These are phyloP conservation scores for Scaptomyza flava DNA, from an alignment of 2,888 invertebrate genomes.

Conservation along the genomic window DNA sequence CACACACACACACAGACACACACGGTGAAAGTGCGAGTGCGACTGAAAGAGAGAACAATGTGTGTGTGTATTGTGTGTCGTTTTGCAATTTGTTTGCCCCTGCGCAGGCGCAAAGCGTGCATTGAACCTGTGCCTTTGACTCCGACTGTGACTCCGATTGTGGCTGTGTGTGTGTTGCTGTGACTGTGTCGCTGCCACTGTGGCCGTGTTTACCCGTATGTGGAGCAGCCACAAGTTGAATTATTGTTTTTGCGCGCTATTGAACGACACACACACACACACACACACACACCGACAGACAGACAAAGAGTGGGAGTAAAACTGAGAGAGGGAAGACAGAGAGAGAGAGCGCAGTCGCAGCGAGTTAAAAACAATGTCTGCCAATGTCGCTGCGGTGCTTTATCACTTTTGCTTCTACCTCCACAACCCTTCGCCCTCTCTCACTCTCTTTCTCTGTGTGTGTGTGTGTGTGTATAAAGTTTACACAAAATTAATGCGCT, in stretches of 20 bases:
- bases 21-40: constrained; percentile 19
- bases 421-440: background rate
- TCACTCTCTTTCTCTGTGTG: constrained; percentile 8
- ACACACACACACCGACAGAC: background rate
- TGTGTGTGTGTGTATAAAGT: constrained; percentile 61
- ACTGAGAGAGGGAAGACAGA: background rate
- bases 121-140: constrained; percentile 68
- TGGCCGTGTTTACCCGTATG: constrained; percentile 44
- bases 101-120: constrained; percentile 80
- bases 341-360: constrained; percentile 65
- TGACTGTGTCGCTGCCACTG: constrained; percentile 8
- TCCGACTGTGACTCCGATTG: background rate
- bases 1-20: background rate
- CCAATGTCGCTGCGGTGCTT: constrained; percentile 76
- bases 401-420: constrained; percentile 64
- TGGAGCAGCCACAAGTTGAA: constrained; percentile 78
- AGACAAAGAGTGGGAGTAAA: background rate
- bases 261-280: background rate
- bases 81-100: constrained; percentile 69
- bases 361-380: constrained; percentile 77
- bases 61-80: constrained; percentile 29
- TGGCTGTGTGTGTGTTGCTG: constrained; percentile 11
- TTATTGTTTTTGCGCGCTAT: constrained; percentile 71
- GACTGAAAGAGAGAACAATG: constrained; percentile 9
- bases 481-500: constrained; percentile 79